phyloP scores from a whole-genome alignment of 2,113 vertebrate genomes.

The Bubo scandiacus region DNA sequence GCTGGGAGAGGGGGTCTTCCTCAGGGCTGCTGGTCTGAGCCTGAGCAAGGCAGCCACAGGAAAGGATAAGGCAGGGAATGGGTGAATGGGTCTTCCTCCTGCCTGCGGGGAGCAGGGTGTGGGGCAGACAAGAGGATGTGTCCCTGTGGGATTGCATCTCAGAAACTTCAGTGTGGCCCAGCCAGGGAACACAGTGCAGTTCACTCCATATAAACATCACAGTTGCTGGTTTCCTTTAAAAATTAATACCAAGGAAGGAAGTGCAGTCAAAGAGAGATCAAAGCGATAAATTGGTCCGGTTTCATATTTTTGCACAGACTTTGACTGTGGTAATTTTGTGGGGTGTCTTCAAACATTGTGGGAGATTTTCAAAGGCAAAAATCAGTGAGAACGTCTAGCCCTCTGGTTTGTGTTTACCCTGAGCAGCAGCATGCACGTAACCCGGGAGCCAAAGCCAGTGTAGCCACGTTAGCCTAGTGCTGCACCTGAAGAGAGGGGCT shows the following conservation, averaged over 20 bases:
- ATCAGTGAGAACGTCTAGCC: not conserved
- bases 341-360: not conserved
- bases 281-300: not conserved
- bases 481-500: not conserved
- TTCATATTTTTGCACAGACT: not conserved
- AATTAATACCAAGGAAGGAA: not conserved
- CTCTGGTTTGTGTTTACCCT: not conserved
- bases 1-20: not conserved
- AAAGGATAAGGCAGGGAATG: not conserved
- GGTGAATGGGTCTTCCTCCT: not conserved
- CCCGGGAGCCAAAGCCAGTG: not conserved
- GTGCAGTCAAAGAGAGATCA: not conserved
- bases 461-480: not conserved
- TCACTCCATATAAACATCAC: constrained; percentile 4
- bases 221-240: not conserved
- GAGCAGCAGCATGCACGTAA: not conserved
- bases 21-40: fast-evolving
- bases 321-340: not conserved
- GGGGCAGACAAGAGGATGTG: not conserved
- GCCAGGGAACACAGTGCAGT: not conserved
- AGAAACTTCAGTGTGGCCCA: not conserved
- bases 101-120: not conserved
- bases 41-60: not conserved
- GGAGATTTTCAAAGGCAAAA: not conserved
- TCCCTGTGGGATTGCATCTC: not conserved